Evolutionary conservation across 2,797 vertebrate genomes (phyloP), one percentile per base, ranked within the genome.

Genomic region (Erethizon dorsatum): DNA sequence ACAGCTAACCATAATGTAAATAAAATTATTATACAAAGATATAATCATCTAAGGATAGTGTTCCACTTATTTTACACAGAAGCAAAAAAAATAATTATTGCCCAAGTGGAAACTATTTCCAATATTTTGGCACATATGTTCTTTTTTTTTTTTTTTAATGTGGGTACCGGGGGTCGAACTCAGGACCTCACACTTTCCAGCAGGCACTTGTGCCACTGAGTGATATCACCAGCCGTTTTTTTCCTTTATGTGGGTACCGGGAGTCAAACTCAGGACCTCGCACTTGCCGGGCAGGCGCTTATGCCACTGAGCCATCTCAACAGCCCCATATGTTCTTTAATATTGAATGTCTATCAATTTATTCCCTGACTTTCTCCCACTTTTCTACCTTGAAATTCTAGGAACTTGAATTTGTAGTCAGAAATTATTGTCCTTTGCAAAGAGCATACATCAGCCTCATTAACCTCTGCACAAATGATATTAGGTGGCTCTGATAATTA

Each of bases 11-110:
- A n/a, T 52, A 84, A 80, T 6, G 2, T 14, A 52, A 90, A 83
- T 56, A n/a, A 52, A 92, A 90, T 17, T 3, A 93, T 56, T 20
- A 75, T 31, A 33, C n/a, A 94, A 79, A 83, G 54, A 95, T 33
- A 3, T 86, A 77, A 94, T 90, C 52, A 88, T 41, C 1, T 88
- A 85, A 22, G 31, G 56, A 41, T 69, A 75, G 17, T 78, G 84
- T 79, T 82, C 77, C 79, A 33, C 3, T 79, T 33, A 90, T 61
- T 95, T 73, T 80, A 88, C 63, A 69, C 8, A 78, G 28, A 45
- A 83, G 8, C 6, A 92, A 80, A 82, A 54, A 22, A 73, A 33
- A 41, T 13, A 45, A 75, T 82, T 54, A 45, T 26, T 88, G 54
- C 83, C 52, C 3, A 75, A 20, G 0, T n/a, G n/a, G n/a, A 91